Percentiles rank a stretch among this genome's conserved stretches.
Evolutionary conservation across 2,888 invertebrate species (phyloP).

Genomic region (Dusona sp.): DNA sequence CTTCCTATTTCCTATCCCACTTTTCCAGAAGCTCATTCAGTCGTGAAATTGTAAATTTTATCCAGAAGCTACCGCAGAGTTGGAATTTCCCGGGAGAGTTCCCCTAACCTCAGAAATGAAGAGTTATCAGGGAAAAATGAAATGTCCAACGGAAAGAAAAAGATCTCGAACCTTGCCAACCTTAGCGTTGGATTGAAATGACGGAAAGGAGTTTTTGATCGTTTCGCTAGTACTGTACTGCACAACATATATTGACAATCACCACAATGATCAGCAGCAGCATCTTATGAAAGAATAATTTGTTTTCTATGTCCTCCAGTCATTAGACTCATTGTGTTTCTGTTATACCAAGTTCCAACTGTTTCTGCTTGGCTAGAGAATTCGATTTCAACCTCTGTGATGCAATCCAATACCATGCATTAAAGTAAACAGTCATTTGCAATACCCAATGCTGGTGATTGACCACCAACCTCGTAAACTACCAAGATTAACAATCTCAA

Average conservation of each 20-base stretch:
- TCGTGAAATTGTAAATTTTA: slow-evolving; percentile 33
- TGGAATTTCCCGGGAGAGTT: slow-evolving; percentile 42
- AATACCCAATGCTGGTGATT: neutral
- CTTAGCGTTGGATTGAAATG: neutral
- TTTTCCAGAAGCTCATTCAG: slow-evolving; percentile 24
- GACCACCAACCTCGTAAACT: neutral
- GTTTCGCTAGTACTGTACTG: neutral
- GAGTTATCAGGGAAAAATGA: slow-evolving; percentile 16
- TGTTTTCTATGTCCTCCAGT: neutral
- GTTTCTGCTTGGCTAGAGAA: neutral
- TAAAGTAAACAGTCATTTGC: neutral
- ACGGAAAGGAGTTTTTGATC: neutral
- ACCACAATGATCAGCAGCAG: neutral
- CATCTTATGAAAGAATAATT: neutral
- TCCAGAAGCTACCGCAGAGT: slow-evolving; percentile 1
- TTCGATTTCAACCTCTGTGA: neutral
- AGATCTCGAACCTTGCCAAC: neutral
- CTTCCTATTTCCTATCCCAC: slow-evolving; percentile 6
- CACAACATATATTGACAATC: neutral
- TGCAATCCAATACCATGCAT: neutral
- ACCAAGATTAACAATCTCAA: neutral
- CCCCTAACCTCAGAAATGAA: slow-evolving; percentile 12
- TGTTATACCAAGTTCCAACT: neutral
- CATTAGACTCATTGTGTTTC: neutral
- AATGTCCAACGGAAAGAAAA: neutral